These are phyloP conservation scores for Leptogaster cylindrica DNA, from an alignment of 2,888 invertebrate species.

Conservation along the genomic window DNA sequence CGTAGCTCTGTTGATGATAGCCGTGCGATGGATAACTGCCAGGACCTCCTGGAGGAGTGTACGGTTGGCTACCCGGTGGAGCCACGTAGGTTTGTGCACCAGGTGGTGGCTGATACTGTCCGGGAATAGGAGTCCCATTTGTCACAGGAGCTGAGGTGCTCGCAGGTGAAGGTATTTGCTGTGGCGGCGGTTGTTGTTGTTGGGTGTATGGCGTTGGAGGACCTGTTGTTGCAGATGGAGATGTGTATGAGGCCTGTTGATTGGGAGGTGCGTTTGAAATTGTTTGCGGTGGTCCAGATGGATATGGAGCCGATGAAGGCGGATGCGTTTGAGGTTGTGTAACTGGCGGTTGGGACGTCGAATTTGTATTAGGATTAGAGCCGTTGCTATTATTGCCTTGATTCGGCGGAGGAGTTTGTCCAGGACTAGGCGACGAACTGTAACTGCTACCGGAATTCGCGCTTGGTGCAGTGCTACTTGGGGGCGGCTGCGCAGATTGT, in stretches of 20 bases:
- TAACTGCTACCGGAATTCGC: conserved; percentile 59
- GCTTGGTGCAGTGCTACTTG: conserved; percentile 46
- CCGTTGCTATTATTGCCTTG: conserved; percentile 35
- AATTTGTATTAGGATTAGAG: conserved; percentile 36
- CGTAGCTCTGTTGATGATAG: conserved; percentile 68
- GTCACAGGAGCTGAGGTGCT: conserved; percentile 53
- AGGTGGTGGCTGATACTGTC: conserved; percentile 60
- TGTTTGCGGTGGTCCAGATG: conserved; percentile 54
- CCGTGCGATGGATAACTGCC: conserved; percentile 65
- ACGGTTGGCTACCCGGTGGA: conserved; percentile 56
- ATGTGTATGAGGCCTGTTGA: conserved; percentile 59
- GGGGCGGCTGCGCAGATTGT: conserved; percentile 47
- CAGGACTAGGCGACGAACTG: conserved; percentile 64
- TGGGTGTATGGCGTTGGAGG: conserved; percentile 55
- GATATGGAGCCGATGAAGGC: conserved; percentile 53
- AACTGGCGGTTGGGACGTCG: conserved; percentile 45
- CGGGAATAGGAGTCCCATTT: conserved; percentile 60
- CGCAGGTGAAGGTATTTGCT: conserved; percentile 60
- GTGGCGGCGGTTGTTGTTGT: conserved; percentile 54
- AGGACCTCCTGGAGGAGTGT: conserved; percentile 56
- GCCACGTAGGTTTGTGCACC: conserved; percentile 58
- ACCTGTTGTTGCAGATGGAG: conserved; percentile 55
- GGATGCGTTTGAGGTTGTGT: conserved; percentile 54
- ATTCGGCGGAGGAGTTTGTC: conserved; percentile 56
- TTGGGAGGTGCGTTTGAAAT: conserved; percentile 48